Evolutionary conservation across 2,113 vertebrate species (phyloP), one percentile per base, ranked within the genome.

Genomic region (Pycnonotus jocosus): DNA sequence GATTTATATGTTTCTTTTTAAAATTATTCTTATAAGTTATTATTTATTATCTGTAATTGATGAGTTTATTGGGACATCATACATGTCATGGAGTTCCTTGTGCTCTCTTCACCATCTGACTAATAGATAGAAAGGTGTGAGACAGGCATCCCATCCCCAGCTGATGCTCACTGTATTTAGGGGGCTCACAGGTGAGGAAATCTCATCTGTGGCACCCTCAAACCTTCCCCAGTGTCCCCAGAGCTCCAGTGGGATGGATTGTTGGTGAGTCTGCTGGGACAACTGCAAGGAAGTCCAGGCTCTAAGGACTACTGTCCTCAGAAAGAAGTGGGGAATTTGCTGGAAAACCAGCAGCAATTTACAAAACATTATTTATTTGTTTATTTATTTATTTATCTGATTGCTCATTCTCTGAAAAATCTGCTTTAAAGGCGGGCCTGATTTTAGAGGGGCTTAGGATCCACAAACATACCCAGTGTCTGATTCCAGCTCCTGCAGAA

Each of bases 381-480:
- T 35, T 48, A 22, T 71, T 47, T 20, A 31, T 45, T 24, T 48
- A 50, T 50, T 50, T 50, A 50, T 5, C n/a, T 70, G 28, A 50
- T 23, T 48, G n/a, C 15, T 53, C 16, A 5, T 86, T 74, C 5
- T 70, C 35, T 81, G 47, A 78, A 74, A 69, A 62, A 61, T 31
- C 47, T 68, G 11, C 18, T 38, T 81, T 40, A 84, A 81, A 89
- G 24, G 15, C 42, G 30, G 9, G 10, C 14, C 44, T 69, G 44
- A 56, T 82, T 85, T 84, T 64, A 53, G 73, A 64, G 62, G 45
- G 18, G 25, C 23, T 91, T 14, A 37, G 9, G 37, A 45, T 45
- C 45, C 28, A 2, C 71, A 48, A 73, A 62, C 54, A 30, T 9
- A 21, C 1, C 25, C 25, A n/a, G 14, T 0, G 2, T 6, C 72